phyloP scores from a whole-genome alignment of 2,888 invertebrate species.

The Philonicus albiceps region DNA sequence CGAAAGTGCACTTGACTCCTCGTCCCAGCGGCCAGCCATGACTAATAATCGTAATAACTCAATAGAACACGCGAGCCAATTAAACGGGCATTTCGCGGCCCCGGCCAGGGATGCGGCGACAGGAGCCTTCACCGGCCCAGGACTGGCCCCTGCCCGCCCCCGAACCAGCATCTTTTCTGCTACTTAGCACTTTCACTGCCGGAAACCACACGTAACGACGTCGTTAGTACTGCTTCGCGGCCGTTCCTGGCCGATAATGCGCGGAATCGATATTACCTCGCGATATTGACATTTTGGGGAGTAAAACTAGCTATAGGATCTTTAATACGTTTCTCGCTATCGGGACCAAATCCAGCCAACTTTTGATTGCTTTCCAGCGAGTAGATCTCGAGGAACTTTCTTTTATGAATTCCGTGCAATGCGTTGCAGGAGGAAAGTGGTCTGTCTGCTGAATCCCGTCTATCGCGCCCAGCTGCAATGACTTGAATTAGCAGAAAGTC shows the following conservation, averaged over 20 bases:
- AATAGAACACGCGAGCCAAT: slow-evolving; percentile 49
- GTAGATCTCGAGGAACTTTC: slow-evolving; percentile 18
- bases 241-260: background rate
- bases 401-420: slow-evolving; percentile 6
- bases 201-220: slow-evolving; percentile 36
- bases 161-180: slow-evolving; percentile 26
- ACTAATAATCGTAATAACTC: slow-evolving; percentile 49
- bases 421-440: background rate
- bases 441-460: too few species aligned
- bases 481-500: background rate
- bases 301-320: background rate
- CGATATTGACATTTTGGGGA: background rate
- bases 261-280: background rate
- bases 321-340: background rate
- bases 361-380: slow-evolving; percentile 23
- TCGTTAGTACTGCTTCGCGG: background rate
- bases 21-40: slow-evolving; percentile 45
- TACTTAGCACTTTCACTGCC: slow-evolving; percentile 47
- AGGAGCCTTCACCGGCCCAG: background rate
- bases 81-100: slow-evolving; percentile 11
- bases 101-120: background rate
- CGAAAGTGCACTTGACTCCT: slow-evolving; percentile 36
- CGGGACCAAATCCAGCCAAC: background rate
- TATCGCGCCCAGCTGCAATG: background rate
- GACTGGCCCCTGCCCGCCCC: background rate